phyloP scores from a whole-genome alignment of 2,113 vertebrate genomes.

The Globicephala melas region DNA sequence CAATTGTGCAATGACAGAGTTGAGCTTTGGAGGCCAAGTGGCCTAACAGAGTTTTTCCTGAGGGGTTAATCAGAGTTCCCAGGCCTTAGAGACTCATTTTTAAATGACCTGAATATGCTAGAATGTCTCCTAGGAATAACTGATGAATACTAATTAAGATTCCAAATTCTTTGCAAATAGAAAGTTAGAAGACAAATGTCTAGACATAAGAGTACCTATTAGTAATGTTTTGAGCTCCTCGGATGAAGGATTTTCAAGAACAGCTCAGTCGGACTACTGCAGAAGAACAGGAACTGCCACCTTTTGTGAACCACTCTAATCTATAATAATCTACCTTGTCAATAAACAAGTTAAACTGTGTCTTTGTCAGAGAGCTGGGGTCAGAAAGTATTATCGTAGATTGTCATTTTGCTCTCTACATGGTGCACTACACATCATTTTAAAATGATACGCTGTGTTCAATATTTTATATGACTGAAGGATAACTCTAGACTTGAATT shows the following conservation, averaged over 20 bases:
- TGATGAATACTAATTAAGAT: conserved; percentile 39
- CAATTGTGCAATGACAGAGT: background rate
- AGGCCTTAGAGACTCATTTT: background rate
- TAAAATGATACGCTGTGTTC: conserved; percentile 72
- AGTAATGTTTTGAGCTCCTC: conserved; percentile 11
- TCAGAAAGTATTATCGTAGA: conserved; percentile 55
- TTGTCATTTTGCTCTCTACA: conserved; percentile 62
- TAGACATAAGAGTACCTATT: background rate
- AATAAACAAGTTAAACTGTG: conserved; percentile 68
- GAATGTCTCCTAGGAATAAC: conserved; percentile 6
- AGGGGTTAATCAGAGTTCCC: conserved; percentile 1
- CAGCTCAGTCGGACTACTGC: conserved; percentile 6
- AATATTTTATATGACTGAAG: conserved; percentile 59
- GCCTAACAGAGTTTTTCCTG: background rate
- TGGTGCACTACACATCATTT: conserved; percentile 59
- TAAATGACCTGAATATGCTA: background rate
- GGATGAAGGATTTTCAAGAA: conserved; percentile 47
- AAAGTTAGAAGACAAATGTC: conserved; percentile 8
- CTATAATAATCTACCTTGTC: conserved; percentile 69
- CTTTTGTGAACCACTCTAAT: conserved; percentile 52
- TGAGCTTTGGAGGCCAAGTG: background rate
- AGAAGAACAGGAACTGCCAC: conserved; percentile 50
- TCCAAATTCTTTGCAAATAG: background rate
- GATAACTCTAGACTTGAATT: conserved; percentile 59
- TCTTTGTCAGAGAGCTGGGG: conserved; percentile 38